phyloP scores from a whole-genome alignment of 2,113 vertebrate species.

The Engraulis encrasicolus region DNA sequence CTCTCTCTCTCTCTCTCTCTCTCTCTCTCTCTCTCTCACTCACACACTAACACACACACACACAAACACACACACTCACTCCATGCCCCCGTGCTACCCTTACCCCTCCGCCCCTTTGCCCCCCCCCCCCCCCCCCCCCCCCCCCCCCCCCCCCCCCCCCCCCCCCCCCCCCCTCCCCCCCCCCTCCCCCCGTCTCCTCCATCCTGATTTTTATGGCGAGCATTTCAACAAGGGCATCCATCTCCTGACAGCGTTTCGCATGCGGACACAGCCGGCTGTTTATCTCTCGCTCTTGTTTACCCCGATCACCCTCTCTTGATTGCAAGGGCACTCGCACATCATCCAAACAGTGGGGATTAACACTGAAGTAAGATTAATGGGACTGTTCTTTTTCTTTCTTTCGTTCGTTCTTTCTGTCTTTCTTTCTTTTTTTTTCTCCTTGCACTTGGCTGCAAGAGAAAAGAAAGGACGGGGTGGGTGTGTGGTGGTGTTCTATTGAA shows the following conservation, averaged over 20 bases:
- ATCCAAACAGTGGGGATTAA: conserved; percentile 5
- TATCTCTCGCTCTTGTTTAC: conserved; percentile 11
- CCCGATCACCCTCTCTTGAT: conserved; percentile 17
- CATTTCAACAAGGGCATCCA: background rate
- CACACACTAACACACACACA: too few species aligned
- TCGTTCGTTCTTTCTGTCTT: background rate
- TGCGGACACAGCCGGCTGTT: background rate
- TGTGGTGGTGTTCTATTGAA: background rate
- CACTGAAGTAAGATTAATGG: background rate
- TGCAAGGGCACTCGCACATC: conserved; percentile 31
- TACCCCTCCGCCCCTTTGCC: too few species aligned
- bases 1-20: too few species aligned
- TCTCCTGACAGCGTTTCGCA: background rate
- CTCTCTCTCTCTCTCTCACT: too few species aligned
- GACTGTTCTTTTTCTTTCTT: background rate
- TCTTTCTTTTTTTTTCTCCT: too few species aligned
- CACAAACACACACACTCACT: too few species aligned
- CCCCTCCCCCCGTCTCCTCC: too few species aligned
- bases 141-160: too few species aligned
- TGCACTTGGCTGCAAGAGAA: too few species aligned
- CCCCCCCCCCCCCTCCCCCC: too few species aligned
- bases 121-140: background rate
- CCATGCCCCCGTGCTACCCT: too few species aligned
- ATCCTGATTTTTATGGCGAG: background rate
- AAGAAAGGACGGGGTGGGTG: too few species aligned